Conservation (phyloP, 2,888 invertebrate genomes). For the Micoletzkya japonica region DNA sequence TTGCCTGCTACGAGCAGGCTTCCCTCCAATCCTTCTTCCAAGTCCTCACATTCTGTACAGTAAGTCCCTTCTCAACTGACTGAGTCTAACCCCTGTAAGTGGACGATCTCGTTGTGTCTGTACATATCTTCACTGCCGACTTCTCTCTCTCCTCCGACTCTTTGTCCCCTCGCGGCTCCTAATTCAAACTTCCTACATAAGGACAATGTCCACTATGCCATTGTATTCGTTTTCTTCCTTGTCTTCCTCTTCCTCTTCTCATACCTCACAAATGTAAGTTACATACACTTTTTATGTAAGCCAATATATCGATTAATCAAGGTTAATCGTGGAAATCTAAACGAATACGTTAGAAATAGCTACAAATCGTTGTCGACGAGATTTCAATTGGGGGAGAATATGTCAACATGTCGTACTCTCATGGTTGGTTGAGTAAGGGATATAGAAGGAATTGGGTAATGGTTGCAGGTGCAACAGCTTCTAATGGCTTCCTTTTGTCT, state of each 20-base stretch:
- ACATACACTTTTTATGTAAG: background rate
- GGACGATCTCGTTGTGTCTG: background rate
- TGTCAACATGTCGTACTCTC: background rate
- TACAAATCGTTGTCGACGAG: background rate
- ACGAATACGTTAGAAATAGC: background rate
- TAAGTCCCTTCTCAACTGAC: background rate
- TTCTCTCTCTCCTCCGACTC: background rate
- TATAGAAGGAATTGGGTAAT: too few relatives aligned
- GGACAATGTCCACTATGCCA: background rate
- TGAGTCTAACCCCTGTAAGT: background rate
- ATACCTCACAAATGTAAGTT: background rate
- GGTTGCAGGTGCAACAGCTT: background rate
- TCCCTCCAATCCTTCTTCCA: background rate
- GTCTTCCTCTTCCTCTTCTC: background rate
- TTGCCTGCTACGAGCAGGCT: background rate
- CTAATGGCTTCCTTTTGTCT: constrained; percentile 4
- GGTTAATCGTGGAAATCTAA: background rate
- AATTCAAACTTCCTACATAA: background rate
- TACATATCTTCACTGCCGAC: background rate
- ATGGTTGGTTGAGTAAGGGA: background rate
- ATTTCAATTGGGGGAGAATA: constrained; percentile 23
- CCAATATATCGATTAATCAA: background rate
- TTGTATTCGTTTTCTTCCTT: constrained; percentile 3
- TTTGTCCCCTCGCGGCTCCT: too few relatives aligned
- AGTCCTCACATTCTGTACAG: background rate